Evolutionary conservation across 2,113 vertebrate genomes (phyloP).

Genomic region (Mustela nigripes): DNA sequence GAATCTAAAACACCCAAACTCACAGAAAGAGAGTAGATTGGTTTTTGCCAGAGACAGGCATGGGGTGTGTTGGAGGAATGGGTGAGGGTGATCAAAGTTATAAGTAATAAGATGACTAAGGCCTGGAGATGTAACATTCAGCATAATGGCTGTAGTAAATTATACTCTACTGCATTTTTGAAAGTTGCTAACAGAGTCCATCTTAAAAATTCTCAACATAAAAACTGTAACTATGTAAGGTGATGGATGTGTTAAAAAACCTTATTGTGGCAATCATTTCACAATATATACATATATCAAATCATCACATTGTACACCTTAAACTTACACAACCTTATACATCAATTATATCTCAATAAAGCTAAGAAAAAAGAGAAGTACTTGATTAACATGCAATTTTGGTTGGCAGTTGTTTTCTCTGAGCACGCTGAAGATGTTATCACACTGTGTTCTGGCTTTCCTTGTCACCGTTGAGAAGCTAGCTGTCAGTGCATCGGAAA

Average conservation of each 20-base stretch:
- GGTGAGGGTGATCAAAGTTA: not conserved
- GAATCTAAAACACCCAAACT: not conserved
- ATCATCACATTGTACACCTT: not conserved
- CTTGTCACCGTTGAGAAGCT: not conserved
- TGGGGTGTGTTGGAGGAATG: not conserved
- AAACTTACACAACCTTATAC: not conserved
- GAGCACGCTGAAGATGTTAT: not conserved
- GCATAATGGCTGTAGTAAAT: not conserved
- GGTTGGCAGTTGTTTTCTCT: not conserved
- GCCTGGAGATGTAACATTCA: not conserved
- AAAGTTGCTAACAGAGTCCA: not conserved
- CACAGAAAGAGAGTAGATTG: not conserved
- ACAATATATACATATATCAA: not conserved
- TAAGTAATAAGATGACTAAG: not conserved
- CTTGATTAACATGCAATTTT: slow-evolving; percentile 13
- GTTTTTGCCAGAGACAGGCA: not conserved
- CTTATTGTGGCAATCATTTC: not conserved
- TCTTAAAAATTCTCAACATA: not conserved
- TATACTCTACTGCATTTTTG: not conserved
- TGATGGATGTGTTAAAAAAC: not conserved
- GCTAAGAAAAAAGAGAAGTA: slow-evolving; percentile 21
- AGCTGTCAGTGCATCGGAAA: not conserved
- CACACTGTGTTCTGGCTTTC: not conserved
- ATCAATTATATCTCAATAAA: not conserved
- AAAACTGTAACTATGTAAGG: not conserved